Evolutionary conservation across 2,888 invertebrate genomes (phyloP), one percentile per base, ranked within the genome.

Genomic region (Zygothrica quintamaculata): DNA sequence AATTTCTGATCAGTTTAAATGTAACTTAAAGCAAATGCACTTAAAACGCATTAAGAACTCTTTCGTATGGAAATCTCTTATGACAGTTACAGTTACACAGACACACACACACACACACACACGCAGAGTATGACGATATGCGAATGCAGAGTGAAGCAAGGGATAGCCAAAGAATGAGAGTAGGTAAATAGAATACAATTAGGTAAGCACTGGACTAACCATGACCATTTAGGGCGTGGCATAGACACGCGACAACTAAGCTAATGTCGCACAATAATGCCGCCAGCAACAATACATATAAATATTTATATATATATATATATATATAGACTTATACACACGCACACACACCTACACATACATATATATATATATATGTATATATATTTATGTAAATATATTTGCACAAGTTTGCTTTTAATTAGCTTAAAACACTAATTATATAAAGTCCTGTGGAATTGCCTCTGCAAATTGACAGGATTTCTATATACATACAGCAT

Each of bases 361-460:
- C n/a, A 8, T 9, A 7, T 31, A 22, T 22, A 22, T 22, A 22
- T 22, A n/a, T n/a, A n/a, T n/a, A n/a, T n/a, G n/a, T n/a, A n/a
- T n/a, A n/a, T n/a, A n/a, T 26, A n/a, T 34, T 4, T n/a, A 4
- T n/a, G 12, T 12, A 12, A 6, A 36, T n/a, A n/a, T n/a, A 36
- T n/a, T 18, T 12, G 11, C 18, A 31, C 56, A 39, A 39, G 44
- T 51, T 43, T 12, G 43, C 5, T 52, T 67, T 67, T 70, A 73
- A 73, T 73, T 73, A 67, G 74, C 55, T 57, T 60, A 50, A 73
- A 48, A 46, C 47, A 34, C 26, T 29, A 26, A 9, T 13, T 47
- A 37, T 29, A 22, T 22, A 22, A 22, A 22, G 18, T 22, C 18
- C 18, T 22, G 18, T 29, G 29, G 5, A 11, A n/a, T n/a, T n/a